Evolutionary conservation across 2,113 vertebrate genomes (phyloP), one percentile per base, ranked within the genome.

Genomic region (Phocoena phocoena): DNA sequence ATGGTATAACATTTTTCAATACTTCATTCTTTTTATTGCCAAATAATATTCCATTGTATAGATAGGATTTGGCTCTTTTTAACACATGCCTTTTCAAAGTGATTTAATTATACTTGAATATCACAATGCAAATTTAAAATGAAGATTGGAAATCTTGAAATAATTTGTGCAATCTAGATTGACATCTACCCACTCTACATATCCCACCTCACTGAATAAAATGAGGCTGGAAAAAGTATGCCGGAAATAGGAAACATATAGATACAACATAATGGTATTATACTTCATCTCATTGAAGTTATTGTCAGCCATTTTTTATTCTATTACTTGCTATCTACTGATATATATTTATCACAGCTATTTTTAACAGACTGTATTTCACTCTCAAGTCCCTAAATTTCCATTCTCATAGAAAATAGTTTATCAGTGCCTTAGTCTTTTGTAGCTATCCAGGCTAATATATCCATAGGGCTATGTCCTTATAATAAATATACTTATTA

Each of bases 51-150:
- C 33, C 20, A 23, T 47, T 83, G 2, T 76, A 31, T 74, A 89
- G 87, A 80, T 50, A 71, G 55, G 33, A 60, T 97, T 97, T 97
- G 60, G 44, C 13, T 95, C 28, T 73, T 74, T 97, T 20, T 73
- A 96, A 88, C 41, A 63, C 80, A 73, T 92, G 36, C 53, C 60
- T 88, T 0, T 97, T 91, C 68, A 82, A 96, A 55, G 14, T 62
- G 26, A 81, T 74, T 86, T 63, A 60, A 73, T 65, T 74, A 96
- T 81, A n/a, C 2, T 33, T 21, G n/a, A 15, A 25, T 83, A 63
- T 47, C 23, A 63, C 18, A 73, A 23, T 55, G 6, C 7, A 84
- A 77, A 88, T 41, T 88, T 88, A 68, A 87, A 80, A 47, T 73
- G 8, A 81, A 62, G 2, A 31, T 44, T 36, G 13, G 1, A 81